Base-by-base conservation (phyloP, 2,797 vertebrate genomes). In the Mycteria americana region DNA sequence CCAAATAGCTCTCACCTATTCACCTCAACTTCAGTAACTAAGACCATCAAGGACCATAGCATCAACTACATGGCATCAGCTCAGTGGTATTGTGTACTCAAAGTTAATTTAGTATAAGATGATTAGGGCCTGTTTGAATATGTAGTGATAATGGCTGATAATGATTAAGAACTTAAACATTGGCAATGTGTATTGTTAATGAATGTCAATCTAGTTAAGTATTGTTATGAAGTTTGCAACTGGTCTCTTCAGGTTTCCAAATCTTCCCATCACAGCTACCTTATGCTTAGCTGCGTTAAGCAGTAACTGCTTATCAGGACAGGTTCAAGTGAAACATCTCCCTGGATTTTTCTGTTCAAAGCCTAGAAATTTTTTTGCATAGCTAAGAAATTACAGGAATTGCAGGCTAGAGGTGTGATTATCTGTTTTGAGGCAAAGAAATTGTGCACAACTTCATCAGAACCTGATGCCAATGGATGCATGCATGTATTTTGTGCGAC, bases 111-210 rank as follows among this genome's bases (percentile, higher is more conserved):
- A 76, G 78, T 46, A 57, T 85, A 92, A 92, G 37, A 59, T 76
- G 50, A 85, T 92, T 88, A 88, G 56, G 51, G 31, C 48, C n/a
- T 80, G 79, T 83, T 92, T 88, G 89, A 92, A 85, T 91, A 48
- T 75, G 57, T 76, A 82, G 51, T 70, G 75, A 53, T 89, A 92
- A 78, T 51, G 81, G 53, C 39, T 92, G 77, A 65, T 80, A 92
- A 63, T 53, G 68, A 64, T 92, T 83, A 88, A 69, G 76, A 75
- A 89, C 31, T 68, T 78, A 78, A 86, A 50, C n/a, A n/a, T 27
- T 25, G 35, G 19, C 64, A 57, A 10, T 63, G 57, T 68, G 31
- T 70, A 37, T 63, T 75, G 54, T 77, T 88, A 94, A 79, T 60
- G 72, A 70, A 69, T 67, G 35, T 65, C 81, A 43, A 2, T 76